Evolutionary conservation across 2,888 invertebrate genomes (phyloP), one percentile per base, ranked within the genome.

Genomic region (Thymelicus sylvestris): DNA sequence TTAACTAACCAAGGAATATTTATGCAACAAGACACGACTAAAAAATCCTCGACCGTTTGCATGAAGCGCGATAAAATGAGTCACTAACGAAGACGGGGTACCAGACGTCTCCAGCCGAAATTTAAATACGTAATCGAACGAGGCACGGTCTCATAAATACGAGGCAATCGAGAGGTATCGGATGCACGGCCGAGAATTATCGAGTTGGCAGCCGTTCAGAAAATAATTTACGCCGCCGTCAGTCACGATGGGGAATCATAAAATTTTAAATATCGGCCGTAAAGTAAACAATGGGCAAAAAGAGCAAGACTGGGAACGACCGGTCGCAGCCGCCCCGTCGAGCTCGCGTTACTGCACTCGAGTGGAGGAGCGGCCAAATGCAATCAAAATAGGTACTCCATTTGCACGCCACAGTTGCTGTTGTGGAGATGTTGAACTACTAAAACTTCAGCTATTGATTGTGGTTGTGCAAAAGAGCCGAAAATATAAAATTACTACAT

Each of bases 211-310:
- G 84, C 87, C 84, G 88, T 89, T 88, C 90, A 85, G 87, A 87
- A 86, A 84, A 88, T 88, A 89, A 91, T 89, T 89, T 87, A 88
- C 85, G 80, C 82, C 79, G 80, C 84, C 78, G 86, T 86, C 88
- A 83, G 82, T 86, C 86, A 84, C 86, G 87, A 90, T 89, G 90
- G 87, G 87, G 86, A 88, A 90, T 90, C 90, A 88, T 92, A 93
- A 92, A 92, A 87, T 82, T 89, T 88, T 86, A 86, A 88, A 87
- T 85, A 87, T 85, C 86, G 86, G 79, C 85, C 83, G 88, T 89
- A 88, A 91, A 93, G 89, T 89, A 92, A 93, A 93, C 93, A 93
- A 93, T 93, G 91, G 90, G 81, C 80, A 91, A 92, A 92, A 92
- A 87, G 88, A 90, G 83, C 84, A 89, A 87, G 84, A 82, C 52